Evolutionary conservation across 2,888 invertebrate genomes (phyloP), one percentile per base, ranked within the genome.

Genomic region (Malthinus flaveolus): DNA sequence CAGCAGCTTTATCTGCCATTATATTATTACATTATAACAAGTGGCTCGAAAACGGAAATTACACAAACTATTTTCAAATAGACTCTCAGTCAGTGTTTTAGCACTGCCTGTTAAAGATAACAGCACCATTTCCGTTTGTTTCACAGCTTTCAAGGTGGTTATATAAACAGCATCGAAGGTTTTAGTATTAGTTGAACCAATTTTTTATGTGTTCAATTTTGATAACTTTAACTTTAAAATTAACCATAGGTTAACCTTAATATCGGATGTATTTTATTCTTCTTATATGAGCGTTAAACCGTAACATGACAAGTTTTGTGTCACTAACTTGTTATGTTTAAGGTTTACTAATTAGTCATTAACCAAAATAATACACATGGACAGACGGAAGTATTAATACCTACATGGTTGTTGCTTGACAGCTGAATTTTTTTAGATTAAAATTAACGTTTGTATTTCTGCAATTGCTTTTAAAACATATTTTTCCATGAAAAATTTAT

Each of bases 41-140:
- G 78, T 76, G 78, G 75, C 75, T 73, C 73, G 74, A 73, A 71
- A 74, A 71, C 78, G 78, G 79, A 79, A 79, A 79, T 79, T 78
- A 78, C 78, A 76, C 76, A 78, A 79, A 79, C 79, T 79, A 79
- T 78, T 79, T 79, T 79, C 78, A 74, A 79, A 78, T 78, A 75
- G 75, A 73, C 73, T 76, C 75, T 72, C 75, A 74, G 71, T 74
- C 74, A 73, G 71, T 75, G 75, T 76, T 76, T 76, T 75, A 75
- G 75, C 73, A 72, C 71, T 67, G 71, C 72, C 72, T 73, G 75
- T 71, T 73, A 67, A 71, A 71, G 77, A 77, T 77, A 77, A 77
- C 76, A 69, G 71, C 71, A 71, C 75, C 73, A 76, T 77, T 77
- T 77, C 77, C 77, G 72, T 73, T 74, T 71, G 73, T 73, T 75